phyloP scores from a whole-genome alignment of 2,797 vertebrate species.

The Enteromius radiatus region DNA sequence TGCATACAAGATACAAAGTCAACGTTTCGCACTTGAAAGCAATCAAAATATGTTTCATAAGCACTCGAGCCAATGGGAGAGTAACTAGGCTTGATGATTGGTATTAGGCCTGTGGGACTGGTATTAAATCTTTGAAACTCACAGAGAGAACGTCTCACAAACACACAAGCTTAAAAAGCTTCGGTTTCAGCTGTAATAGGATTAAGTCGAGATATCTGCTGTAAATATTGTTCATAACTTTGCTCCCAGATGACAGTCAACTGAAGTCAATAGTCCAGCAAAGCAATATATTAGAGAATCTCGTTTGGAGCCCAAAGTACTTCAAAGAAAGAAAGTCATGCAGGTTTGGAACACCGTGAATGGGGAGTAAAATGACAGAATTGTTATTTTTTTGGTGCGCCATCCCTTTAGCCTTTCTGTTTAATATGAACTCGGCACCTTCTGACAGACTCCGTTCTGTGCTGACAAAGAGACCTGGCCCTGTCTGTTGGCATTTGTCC shows the following conservation, averaged over 20 bases:
- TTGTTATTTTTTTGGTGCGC: neutral
- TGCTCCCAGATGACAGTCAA: conserved; percentile 38
- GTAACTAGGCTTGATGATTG: conserved; percentile 45
- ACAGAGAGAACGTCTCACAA: conserved; percentile 28
- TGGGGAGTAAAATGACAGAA: conserved; percentile 7
- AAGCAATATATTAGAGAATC: conserved; percentile 32
- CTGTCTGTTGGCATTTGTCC: conserved; percentile 44
- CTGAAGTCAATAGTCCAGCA: conserved; percentile 29
- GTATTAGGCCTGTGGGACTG: conserved; percentile 38
- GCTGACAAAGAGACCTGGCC: conserved; percentile 28
- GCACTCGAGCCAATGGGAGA: conserved; percentile 20
- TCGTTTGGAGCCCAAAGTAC: neutral
- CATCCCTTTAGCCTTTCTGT: conserved; percentile 6
- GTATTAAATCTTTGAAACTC: conserved; percentile 43
- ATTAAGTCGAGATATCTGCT: conserved; percentile 38
- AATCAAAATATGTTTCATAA: conserved; percentile 56
- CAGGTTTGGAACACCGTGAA: neutral
- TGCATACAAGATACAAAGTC: conserved; percentile 45
- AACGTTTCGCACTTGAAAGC: conserved; percentile 27
- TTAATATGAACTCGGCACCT: conserved; percentile 6
- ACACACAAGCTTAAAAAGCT: conserved; percentile 42
- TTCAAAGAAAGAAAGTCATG: neutral
- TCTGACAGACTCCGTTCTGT: conserved; percentile 25
- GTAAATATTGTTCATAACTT: conserved; percentile 52
- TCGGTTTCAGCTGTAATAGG: conserved; percentile 46